Evolutionary conservation across 2,113 vertebrate genomes (phyloP).

Genomic region (Natator depressus): DNA sequence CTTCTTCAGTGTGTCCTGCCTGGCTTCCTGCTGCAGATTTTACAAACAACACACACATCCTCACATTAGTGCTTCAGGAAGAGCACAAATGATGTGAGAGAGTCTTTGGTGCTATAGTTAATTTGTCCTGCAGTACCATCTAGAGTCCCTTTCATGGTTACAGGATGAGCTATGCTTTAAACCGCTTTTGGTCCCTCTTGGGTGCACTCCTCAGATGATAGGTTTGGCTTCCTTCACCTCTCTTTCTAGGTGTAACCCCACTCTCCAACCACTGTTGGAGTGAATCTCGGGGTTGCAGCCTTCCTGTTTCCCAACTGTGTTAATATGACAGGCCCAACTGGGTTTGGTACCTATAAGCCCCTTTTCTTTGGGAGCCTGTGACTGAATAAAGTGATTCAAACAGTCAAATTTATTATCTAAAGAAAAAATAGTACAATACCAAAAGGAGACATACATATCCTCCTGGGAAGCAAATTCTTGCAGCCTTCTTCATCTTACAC

Average conservation of each 20-base stretch:
- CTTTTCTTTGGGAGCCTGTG: not conserved
- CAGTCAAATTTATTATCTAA: not conserved
- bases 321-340: not conserved
- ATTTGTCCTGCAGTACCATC: not conserved
- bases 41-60: not conserved
- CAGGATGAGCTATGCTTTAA: not conserved
- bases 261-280: not conserved
- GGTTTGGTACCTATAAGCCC: not conserved
- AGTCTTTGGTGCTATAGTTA: not conserved
- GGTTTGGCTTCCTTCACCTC: not conserved
- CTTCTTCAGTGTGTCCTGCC: not conserved
- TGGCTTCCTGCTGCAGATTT: constrained; percentile 9
- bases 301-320: not conserved
- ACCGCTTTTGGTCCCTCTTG: not conserved
- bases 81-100: not conserved
- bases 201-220: not conserved
- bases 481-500: not conserved
- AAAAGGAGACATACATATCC: not conserved
- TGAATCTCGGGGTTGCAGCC: not conserved
- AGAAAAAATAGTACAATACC: not conserved
- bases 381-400: not conserved
- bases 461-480: not conserved
- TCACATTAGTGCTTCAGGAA: not conserved
- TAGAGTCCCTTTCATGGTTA: not conserved
- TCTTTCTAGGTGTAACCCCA: not conserved